These are phyloP conservation scores for Catocala sponsa DNA, from an alignment of 2,888 invertebrate genomes.

Conservation along the genomic window DNA sequence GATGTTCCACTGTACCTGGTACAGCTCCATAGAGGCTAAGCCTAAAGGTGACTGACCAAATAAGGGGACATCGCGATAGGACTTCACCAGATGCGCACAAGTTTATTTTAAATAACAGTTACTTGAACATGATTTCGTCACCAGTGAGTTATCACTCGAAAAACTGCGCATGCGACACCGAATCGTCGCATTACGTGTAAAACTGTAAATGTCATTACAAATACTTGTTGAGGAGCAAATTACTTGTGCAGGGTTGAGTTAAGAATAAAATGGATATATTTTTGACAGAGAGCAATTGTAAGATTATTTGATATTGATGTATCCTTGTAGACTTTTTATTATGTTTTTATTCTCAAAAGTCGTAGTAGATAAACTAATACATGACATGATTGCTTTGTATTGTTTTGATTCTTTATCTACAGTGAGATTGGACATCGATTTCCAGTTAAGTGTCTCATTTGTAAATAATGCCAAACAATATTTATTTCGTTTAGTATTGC, in stretches of 20 bases:
- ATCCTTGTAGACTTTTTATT: too few relatives aligned
- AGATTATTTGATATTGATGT: too few relatives aligned
- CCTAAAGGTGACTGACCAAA: conserved; percentile 32
- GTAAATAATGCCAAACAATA: too few relatives aligned
- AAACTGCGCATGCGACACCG: conserved; percentile 40
- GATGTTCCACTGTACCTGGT: neutral
- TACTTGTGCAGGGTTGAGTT: conserved; percentile 39
- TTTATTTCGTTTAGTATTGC: too few relatives aligned
- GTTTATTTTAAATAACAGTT: conserved; percentile 41
- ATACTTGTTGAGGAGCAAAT: conserved; percentile 44
- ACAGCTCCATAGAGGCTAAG: neutral
- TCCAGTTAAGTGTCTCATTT: too few relatives aligned
- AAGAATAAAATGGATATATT: neutral
- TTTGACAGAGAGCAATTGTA: too few relatives aligned
- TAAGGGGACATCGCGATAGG: conserved; percentile 33
- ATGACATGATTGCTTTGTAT: too few relatives aligned
- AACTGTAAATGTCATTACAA: conserved; percentile 58
- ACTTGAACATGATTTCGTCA: conserved; percentile 48
- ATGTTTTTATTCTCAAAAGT: too few relatives aligned
- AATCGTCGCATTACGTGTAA: conserved; percentile 50
- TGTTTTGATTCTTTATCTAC: too few relatives aligned
- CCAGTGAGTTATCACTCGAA: conserved; percentile 32
- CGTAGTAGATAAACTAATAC: too few relatives aligned
- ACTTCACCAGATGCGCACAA: conserved; percentile 20
- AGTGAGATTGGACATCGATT: too few relatives aligned